Evolutionary conservation across 2,888 invertebrate genomes (phyloP).

Genomic region (Meloe dianella): DNA sequence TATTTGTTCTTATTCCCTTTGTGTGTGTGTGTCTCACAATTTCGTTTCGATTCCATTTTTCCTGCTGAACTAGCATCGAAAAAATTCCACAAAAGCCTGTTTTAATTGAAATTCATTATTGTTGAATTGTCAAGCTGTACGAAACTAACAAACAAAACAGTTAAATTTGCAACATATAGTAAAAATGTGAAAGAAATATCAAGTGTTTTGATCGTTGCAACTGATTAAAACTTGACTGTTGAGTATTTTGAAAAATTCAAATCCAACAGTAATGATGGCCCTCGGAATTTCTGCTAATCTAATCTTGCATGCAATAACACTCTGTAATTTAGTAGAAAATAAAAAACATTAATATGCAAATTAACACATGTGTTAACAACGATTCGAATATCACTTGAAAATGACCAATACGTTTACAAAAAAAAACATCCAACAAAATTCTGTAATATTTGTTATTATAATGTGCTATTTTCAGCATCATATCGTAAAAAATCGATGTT

Average conservation of each 20-base stretch:
- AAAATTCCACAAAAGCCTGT: not conserved
- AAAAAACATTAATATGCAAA: conserved; percentile 5
- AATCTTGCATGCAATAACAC: not conserved
- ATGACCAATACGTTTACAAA: not conserved
- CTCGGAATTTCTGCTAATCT: not conserved
- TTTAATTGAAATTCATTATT: conserved; percentile 5
- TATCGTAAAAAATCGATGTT: not conserved
- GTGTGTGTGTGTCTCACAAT: not conserved
- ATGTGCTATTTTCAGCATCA: not conserved
- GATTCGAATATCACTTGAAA: not conserved
- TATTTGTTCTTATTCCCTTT: not conserved
- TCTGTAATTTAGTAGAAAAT: not conserved
- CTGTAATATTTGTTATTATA: not conserved
- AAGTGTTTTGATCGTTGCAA: not conserved
- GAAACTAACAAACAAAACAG: not conserved
- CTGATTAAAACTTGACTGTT: not conserved
- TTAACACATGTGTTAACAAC: not conserved
- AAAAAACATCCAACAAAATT: not conserved
- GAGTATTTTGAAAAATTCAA: not conserved
- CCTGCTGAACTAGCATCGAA: not conserved
- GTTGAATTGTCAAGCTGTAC: not conserved
- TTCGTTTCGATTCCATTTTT: not conserved
- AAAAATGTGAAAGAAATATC: not conserved
- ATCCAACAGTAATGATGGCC: not conserved
- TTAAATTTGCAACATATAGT: not conserved